These are phyloP conservation scores for Drepana arcuata DNA, from an alignment of 1,140 invertebrate species.

Conservation along the genomic window DNA sequence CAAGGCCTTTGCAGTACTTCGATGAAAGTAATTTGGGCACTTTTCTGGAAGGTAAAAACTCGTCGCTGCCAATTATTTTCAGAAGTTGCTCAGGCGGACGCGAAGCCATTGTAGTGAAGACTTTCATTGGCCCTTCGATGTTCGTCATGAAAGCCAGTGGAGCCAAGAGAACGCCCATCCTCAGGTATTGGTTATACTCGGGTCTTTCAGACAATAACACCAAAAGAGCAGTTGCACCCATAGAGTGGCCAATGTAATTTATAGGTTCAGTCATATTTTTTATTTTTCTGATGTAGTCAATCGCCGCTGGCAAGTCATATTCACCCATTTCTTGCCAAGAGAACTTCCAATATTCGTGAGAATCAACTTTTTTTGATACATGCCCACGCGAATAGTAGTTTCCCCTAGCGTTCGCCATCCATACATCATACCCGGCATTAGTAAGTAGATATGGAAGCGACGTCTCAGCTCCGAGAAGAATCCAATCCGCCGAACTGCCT, in stretches of 20 bases:
- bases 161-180: slow-evolving; percentile 77
- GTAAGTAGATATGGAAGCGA: slow-evolving; percentile 76
- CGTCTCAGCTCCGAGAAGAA: slow-evolving; percentile 76
- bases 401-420: slow-evolving; percentile 77
- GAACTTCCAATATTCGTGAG: slow-evolving; percentile 75
- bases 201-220: slow-evolving; percentile 75
- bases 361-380: slow-evolving; percentile 44
- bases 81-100: slow-evolving; percentile 68
- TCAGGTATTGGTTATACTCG: slow-evolving; percentile 77
- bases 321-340: slow-evolving; percentile 79
- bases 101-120: slow-evolving; percentile 68
- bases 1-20: slow-evolving; percentile 71
- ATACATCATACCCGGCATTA: slow-evolving; percentile 77
- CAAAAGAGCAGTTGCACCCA: slow-evolving; percentile 75
- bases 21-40: slow-evolving; percentile 72
- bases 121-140: slow-evolving; percentile 76
- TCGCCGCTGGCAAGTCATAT: slow-evolving; percentile 81
- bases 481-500: slow-evolving; percentile 82
- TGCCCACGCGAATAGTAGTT: slow-evolving; percentile 75
- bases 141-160: slow-evolving; percentile 81
- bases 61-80: slow-evolving; percentile 71
- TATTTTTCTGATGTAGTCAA: slow-evolving; percentile 76
- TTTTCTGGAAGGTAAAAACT: slow-evolving; percentile 76
- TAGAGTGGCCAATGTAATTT: slow-evolving; percentile 81
- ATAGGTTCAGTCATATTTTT: slow-evolving; percentile 58